A percentile compares a stretch with the other conserved stretches of the same genome.
phyloP scores from a whole-genome alignment of 2,888 invertebrate species.

The Latheticus oryzae region DNA sequence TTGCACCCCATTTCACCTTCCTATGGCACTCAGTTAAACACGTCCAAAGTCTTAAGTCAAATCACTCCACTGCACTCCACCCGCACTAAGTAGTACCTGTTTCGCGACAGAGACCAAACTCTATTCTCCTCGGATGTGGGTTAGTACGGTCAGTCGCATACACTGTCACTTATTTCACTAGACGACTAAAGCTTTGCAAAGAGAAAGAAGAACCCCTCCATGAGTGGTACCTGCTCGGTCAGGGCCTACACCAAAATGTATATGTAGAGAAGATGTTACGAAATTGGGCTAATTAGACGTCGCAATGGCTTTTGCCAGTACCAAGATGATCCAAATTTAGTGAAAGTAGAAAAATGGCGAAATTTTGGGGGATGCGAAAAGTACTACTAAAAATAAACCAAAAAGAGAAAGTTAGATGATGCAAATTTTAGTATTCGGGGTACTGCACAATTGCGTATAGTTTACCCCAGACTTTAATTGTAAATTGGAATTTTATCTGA shows the following conservation, averaged over 20 bases:
- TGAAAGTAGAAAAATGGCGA: no score
- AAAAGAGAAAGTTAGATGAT: no score
- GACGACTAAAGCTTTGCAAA: conserved; percentile 7
- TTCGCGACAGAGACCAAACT: conserved; percentile 18
- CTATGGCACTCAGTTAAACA: conserved; percentile 9
- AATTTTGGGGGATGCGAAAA: no score
- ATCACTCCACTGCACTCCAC: conserved; percentile 20
- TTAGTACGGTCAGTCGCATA: conserved; percentile 24
- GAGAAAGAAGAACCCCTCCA: conserved; percentile 20
- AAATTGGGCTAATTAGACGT: conserved; percentile 29
- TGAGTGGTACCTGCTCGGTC: conserved; percentile 14
- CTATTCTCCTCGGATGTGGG: conserved; percentile 15
- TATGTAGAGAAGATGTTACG: conserved; percentile 15
- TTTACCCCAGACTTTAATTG: no score
- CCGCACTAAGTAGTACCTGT: conserved; percentile 19
- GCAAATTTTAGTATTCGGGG: no score
- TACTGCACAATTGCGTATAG: no score
- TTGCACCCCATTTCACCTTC: neutral
- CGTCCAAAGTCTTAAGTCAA: no score
- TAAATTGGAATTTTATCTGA: no score
- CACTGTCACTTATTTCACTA: conserved; percentile 21
- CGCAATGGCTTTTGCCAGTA: conserved; percentile 4
- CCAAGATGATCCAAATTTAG: no score
- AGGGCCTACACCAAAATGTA: conserved; percentile 28
- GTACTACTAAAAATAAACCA: no score